phyloP scores from a whole-genome alignment of 2,113 vertebrate species.

The Bungarus multicinctus region DNA sequence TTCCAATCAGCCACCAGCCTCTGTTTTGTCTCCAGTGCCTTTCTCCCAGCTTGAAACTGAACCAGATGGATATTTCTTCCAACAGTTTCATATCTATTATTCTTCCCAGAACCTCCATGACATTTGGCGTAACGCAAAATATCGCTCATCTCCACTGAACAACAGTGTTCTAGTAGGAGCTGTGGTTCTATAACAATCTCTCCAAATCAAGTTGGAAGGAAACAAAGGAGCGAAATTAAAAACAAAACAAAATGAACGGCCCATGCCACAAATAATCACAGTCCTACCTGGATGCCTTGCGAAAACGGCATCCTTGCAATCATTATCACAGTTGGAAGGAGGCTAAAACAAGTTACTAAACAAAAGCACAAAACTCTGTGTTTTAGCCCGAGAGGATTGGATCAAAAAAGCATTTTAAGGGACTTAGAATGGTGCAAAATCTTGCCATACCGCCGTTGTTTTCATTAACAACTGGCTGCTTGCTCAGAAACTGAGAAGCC shows the following conservation, averaged over 20 bases:
- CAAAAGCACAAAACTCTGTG: background rate
- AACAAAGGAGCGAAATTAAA: background rate
- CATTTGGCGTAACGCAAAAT: background rate
- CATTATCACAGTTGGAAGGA: background rate
- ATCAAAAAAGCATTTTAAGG: background rate
- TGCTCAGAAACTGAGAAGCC: background rate
- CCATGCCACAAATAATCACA: background rate
- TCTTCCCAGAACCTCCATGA: background rate
- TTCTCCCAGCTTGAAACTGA: too few species aligned
- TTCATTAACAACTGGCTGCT: background rate
- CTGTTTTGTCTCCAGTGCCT: too few species aligned
- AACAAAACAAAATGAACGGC: background rate
- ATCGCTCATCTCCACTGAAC: background rate
- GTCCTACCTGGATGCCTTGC: background rate
- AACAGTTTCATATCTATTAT: background rate
- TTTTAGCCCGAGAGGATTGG: background rate
- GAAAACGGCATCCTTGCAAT: background rate
- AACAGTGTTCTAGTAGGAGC: background rate
- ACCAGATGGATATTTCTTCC: too few species aligned
- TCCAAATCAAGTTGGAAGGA: background rate
- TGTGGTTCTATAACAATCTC: background rate
- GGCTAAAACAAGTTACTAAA: background rate
- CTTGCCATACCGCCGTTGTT: background rate
- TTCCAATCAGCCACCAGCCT: too few species aligned
- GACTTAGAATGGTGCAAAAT: background rate